A percentile compares a stretch with the other conserved stretches of the same genome.
These are phyloP conservation scores for Oriolus oriolus DNA, from an alignment of 2,113 vertebrate species.

Conservation along the genomic window DNA sequence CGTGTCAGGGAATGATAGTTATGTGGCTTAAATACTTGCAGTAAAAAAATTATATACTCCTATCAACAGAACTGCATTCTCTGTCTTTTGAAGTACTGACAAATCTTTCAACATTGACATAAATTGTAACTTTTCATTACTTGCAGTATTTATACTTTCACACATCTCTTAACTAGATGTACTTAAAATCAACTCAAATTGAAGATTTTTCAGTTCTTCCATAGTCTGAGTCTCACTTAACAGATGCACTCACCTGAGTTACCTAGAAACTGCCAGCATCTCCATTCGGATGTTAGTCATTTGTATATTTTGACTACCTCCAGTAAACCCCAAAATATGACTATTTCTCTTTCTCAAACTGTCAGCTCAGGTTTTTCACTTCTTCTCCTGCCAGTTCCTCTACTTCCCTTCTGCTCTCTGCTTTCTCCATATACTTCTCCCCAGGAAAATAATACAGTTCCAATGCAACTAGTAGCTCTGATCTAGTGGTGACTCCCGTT, in stretches of 20 bases:
- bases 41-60: not conserved
- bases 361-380: not conserved
- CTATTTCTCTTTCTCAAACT: not conserved
- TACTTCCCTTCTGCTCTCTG: not conserved
- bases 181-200: not conserved
- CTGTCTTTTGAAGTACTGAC: not conserved
- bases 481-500: not conserved
- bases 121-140: not conserved
- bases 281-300: not conserved
- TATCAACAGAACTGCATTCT: not conserved
- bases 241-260: not conserved
- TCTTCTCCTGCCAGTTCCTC: not conserved
- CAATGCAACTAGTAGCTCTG: not conserved
- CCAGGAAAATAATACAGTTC: not conserved
- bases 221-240: not conserved
- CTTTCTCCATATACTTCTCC: not conserved
- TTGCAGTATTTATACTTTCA: not conserved
- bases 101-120: not conserved
- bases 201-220: not conserved
- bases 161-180: not conserved
- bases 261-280: not conserved
- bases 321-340: not conserved
- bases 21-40: not conserved
- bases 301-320: not conserved
- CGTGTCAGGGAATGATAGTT: accelerated